These are phyloP conservation scores for Willisornis vidua DNA, from an alignment of 2,113 vertebrate genomes.

Conservation along the genomic window DNA sequence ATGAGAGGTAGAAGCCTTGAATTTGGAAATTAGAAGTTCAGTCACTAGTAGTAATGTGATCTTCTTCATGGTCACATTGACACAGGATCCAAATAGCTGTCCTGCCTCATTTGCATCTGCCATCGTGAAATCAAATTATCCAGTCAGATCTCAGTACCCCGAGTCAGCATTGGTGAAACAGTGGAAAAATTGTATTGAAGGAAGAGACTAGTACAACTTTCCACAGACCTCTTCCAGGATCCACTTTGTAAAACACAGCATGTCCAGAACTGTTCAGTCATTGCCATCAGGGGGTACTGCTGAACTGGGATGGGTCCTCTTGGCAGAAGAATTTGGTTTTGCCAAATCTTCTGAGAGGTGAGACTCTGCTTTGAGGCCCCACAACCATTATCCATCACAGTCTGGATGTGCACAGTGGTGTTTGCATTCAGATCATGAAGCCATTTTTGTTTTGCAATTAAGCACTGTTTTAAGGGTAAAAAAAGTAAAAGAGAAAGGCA, in stretches of 20 bases:
- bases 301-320: background rate
- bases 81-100: background rate
- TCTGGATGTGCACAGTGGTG: background rate
- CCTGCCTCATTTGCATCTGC: background rate
- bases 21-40: background rate
- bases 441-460: background rate
- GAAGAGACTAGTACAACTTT: background rate
- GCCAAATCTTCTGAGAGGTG: background rate
- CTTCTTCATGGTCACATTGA: background rate
- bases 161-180: background rate
- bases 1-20: background rate
- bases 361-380: background rate
- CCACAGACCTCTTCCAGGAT: background rate
- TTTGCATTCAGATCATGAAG: background rate
- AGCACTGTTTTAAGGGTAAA: background rate
- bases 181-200: background rate
- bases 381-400: background rate
- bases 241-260: background rate
- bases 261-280: background rate
- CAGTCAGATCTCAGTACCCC: background rate
- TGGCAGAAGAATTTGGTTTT: background rate
- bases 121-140: background rate
- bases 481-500: background rate
- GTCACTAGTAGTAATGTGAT: background rate
- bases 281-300: background rate